These are phyloP conservation scores for Acropternis orthonyx DNA, from an alignment of 2,797 vertebrate genomes.

Conservation along the genomic window DNA sequence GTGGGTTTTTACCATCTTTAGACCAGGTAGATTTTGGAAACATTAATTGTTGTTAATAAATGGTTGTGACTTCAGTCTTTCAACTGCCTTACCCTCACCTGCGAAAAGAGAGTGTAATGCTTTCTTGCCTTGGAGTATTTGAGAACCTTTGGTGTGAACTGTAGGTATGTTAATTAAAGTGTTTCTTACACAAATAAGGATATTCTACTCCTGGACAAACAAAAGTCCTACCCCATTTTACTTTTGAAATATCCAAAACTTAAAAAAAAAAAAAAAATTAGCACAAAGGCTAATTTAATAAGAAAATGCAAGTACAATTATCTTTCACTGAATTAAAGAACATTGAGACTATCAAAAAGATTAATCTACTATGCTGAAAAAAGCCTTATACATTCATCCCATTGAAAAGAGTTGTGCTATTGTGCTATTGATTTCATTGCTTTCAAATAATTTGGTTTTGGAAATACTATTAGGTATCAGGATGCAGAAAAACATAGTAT, in stretches of 20 bases:
- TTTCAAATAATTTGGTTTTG: slow-evolving; percentile 22
- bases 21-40: neutral
- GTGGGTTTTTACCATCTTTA: neutral
- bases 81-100: neutral
- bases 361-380: slow-evolving; percentile 14
- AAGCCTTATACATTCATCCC: neutral
- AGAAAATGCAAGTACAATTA: slow-evolving; percentile 14
- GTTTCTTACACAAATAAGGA: neutral
- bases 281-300: slow-evolving; percentile 41
- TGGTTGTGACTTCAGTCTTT: neutral
- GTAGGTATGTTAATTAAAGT: neutral
- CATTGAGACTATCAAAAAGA: slow-evolving; percentile 48
- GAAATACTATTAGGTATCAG: neutral
- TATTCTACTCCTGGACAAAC: neutral
- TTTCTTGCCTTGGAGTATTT: neutral
- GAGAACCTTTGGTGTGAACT: neutral
- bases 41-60: neutral
- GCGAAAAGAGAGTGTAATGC: neutral
- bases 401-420: neutral
- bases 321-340: slow-evolving; percentile 48
- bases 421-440: slow-evolving; percentile 38
- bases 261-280: slow-evolving; percentile 12
- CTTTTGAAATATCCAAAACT: slow-evolving; percentile 7
- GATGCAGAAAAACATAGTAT: neutral
- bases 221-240: neutral